These are phyloP conservation scores for Helarctos malayanus DNA, from an alignment of 2,797 vertebrate genomes.

Conservation along the genomic window DNA sequence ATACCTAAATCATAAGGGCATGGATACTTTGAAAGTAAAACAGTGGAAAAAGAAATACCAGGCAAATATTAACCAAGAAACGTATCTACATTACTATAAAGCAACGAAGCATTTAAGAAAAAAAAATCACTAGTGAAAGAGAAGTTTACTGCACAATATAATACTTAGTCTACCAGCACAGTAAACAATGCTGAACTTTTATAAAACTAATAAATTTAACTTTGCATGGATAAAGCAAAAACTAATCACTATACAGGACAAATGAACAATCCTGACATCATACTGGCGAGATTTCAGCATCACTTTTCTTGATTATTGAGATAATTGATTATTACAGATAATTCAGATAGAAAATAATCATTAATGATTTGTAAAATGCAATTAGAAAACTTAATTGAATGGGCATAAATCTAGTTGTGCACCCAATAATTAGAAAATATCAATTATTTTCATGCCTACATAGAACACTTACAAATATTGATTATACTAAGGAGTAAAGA, in stretches of 20 bases:
- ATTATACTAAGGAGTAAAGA: background rate
- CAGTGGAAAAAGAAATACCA: background rate
- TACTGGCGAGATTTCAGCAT: slow-evolving; percentile 12
- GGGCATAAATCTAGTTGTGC: slow-evolving; percentile 2
- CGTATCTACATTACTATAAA: background rate
- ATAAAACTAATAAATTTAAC: background rate
- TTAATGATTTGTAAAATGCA: slow-evolving; percentile 8
- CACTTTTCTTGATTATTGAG: slow-evolving; percentile 26
- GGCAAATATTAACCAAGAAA: background rate
- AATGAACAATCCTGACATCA: background rate
- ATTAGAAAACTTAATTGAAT: slow-evolving; percentile 11
- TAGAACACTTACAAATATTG: background rate
- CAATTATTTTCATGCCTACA: background rate
- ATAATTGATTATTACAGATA: background rate
- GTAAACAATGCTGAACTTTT: background rate
- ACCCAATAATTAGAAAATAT: background rate
- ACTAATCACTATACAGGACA: background rate
- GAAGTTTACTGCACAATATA: background rate
- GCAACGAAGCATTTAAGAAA: background rate
- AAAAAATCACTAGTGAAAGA: background rate
- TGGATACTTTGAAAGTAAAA: background rate
- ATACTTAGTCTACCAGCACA: background rate
- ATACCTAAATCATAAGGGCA: background rate
- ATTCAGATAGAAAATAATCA: slow-evolving; percentile 47
- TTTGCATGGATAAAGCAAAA: background rate